Conservation (phyloP, 2,888 invertebrate genomes). For the Stegophylla sp. region DNA sequence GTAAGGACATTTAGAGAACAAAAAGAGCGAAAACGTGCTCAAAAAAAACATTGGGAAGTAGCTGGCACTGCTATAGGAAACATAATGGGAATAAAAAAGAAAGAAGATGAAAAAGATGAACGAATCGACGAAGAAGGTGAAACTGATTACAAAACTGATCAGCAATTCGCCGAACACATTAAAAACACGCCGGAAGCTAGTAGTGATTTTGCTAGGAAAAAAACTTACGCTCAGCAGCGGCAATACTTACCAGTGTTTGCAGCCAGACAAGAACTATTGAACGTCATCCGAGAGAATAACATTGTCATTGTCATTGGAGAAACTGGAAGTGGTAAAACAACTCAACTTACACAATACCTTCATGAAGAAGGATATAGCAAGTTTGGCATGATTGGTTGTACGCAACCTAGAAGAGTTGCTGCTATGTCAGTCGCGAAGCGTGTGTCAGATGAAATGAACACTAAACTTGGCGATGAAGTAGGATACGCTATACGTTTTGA, state of each 20-base stretch:
- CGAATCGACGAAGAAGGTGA: slow-evolving; percentile 74
- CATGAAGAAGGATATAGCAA: slow-evolving; percentile 96
- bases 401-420: slow-evolving; percentile 95
- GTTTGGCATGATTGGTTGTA: slow-evolving; percentile 95
- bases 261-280: slow-evolving; percentile 86
- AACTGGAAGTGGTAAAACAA: slow-evolving; percentile 97
- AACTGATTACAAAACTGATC: slow-evolving; percentile 88
- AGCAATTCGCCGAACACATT: slow-evolving; percentile 96
- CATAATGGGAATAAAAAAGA: slow-evolving; percentile 89
- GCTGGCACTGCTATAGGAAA: slow-evolving; percentile 95
- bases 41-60: slow-evolving; percentile 98
- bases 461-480: slow-evolving; percentile 76
- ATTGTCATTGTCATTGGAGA: slow-evolving; percentile 95
- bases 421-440: slow-evolving; percentile 99
- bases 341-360: slow-evolving; percentile 95
- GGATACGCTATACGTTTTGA: slow-evolving; percentile 99
- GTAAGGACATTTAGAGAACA: slow-evolving; percentile 93
- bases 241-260: slow-evolving; percentile 94
- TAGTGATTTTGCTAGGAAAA: slow-evolving; percentile 85
- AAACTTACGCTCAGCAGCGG: slow-evolving; percentile 84
- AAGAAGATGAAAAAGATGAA: slow-evolving; percentile 72
- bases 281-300: slow-evolving; percentile 89
- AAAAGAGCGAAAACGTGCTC: slow-evolving; percentile 94
- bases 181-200: slow-evolving; percentile 73
- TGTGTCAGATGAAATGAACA: slow-evolving; percentile 96